Base-by-base conservation (phyloP, 2,113 vertebrate genomes). In the Actinemys pallida region DNA sequence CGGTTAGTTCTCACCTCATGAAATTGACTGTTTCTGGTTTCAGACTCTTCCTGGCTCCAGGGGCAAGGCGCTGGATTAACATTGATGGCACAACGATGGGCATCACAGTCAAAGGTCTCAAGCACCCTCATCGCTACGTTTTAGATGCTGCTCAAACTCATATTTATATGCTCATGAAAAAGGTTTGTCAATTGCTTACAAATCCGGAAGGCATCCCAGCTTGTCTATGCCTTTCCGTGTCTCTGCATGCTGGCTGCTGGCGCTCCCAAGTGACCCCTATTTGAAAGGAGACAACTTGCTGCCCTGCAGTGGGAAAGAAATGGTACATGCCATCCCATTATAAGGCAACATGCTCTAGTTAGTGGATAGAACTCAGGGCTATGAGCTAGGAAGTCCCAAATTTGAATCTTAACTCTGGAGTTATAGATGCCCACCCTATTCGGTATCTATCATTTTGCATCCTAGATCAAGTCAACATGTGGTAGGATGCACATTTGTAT, bases 81-180 rank as follows among this genome's bases (percentile, higher is more conserved):
- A 99, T 99, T 3, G 99, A 99, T 4, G 99, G 99, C 42, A 99
- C 99, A 92, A 99, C 99, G 14, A 99, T 99, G 99, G 99, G 99
- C 90, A 98, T 99, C 97, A 99, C 99, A 0, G 99, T 99, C 92
- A 99, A 97, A 86, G 99, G 99, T 53, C 98, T 99, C 95, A 98
- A 98, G 89, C 99, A 99, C 94, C 99, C 99, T 10, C 99, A 99
- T 95, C 99, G 99, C 93, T 99, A 99, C 1, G 99, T 99, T 69
- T 98, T 99, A 97, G 99, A 99, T 31, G 98, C 99, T 1, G 99
- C 99, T 1, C 99, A 99, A 72, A 99, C 99, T 2, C 99, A 99
- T 97, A 99, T 99, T 95, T 99, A 99, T 98, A 99, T 99, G 99
- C 99, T 99, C 92, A 99, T 99, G 99, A 99, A 99, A 98, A 99